Percentiles rank a stretch among this genome's conserved stretches.
Evolutionary conservation across 1,140 invertebrate genomes (phyloP).

Genomic region (Atta colombica): DNA sequence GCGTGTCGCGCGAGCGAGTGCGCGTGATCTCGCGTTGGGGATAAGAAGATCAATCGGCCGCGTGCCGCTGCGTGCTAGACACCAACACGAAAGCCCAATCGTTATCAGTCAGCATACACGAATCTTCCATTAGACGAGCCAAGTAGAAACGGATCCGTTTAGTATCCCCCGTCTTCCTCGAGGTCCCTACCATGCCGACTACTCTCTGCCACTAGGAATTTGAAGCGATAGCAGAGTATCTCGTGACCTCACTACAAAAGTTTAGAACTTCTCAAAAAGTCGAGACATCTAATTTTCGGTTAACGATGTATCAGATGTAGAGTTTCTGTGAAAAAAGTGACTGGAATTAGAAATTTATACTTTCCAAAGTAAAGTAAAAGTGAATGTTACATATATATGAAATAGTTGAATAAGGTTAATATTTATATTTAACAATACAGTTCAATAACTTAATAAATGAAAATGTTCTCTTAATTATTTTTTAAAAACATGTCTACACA

Average conservation of each 20-base stretch:
- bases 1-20: constrained; percentile 71
- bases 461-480: too few relatives aligned
- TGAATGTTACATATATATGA: too few relatives aligned
- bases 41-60: constrained; percentile 60
- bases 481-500: too few relatives aligned
- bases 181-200: constrained; percentile 38
- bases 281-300: too few relatives aligned
- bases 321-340: too few relatives aligned
- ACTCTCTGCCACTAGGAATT: constrained; percentile 18
- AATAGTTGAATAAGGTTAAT: too few relatives aligned
- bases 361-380: too few relatives aligned
- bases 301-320: too few relatives aligned
- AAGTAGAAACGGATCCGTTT: constrained; percentile 55
- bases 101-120: constrained; percentile 69
- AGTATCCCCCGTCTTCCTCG: constrained; percentile 21
- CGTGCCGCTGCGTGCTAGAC: constrained; percentile 25
- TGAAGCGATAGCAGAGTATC: constrained; percentile 1
- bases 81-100: constrained; percentile 34
- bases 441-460: too few relatives aligned
- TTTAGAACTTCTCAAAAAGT: neutral
- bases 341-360: too few relatives aligned
- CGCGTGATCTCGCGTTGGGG: constrained; percentile 61
- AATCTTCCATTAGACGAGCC: constrained; percentile 74
- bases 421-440: too few relatives aligned
- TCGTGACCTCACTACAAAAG: neutral